Evolutionary conservation across 2,888 invertebrate species (phyloP).

Genomic region (Agrotis ipsilon): DNA sequence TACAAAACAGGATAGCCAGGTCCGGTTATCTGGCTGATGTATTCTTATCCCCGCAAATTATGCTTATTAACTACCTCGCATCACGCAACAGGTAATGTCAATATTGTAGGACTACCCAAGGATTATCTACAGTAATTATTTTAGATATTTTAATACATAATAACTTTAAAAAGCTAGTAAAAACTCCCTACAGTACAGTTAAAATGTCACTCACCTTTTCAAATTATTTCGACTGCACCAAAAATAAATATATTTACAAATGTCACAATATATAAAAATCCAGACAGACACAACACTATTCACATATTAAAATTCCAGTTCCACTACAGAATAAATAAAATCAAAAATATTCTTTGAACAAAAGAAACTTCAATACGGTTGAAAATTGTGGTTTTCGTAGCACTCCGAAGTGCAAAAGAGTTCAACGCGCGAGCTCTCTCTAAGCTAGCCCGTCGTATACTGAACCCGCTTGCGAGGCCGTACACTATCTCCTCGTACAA

Average conservation of each 20-base stretch:
- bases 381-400: conserved; percentile 54
- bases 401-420: conserved; percentile 70
- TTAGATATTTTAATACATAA: not conserved
- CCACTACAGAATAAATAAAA: conserved; percentile 52
- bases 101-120: conserved; percentile 29
- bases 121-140: conserved; percentile 36
- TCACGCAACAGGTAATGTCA: conserved; percentile 60
- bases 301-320: conserved; percentile 63
- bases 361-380: conserved; percentile 62
- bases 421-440: conserved; percentile 82
- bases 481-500: conserved; percentile 84
- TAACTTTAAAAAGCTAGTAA: conserved; percentile 9
- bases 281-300: conserved; percentile 66
- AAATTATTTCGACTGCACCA: conserved; percentile 55
- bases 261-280: conserved; percentile 66
- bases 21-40: conserved; percentile 64
- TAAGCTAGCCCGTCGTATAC: conserved; percentile 76
- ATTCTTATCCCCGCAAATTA: conserved; percentile 64
- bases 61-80: conserved; percentile 53
- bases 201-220: conserved; percentile 66
- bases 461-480: conserved; percentile 75
- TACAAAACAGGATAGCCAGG: conserved; percentile 67
- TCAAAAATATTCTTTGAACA: conserved; percentile 53
- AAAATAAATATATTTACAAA: conserved; percentile 56
- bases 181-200: conserved; percentile 32